These are phyloP conservation scores for Aphis craccivora DNA, from an alignment of 1,140 invertebrate species.

Conservation along the genomic window DNA sequence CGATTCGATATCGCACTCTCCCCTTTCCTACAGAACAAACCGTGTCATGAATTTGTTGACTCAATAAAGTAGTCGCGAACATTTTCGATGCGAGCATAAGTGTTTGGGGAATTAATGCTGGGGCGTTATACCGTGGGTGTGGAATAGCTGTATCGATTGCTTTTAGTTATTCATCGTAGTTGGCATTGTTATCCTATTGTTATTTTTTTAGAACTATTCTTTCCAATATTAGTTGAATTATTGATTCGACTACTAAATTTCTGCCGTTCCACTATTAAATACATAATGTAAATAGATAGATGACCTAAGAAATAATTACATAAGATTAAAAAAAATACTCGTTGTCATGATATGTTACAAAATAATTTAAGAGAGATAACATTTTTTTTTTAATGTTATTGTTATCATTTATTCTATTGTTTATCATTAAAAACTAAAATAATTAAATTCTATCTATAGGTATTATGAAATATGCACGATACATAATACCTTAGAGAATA, in stretches of 20 bases:
- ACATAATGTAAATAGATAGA: neutral
- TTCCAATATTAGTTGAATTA: neutral
- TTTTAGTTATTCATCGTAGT: slow-evolving; percentile 27
- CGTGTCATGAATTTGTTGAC: slow-evolving; percentile 55
- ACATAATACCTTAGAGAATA: neutral
- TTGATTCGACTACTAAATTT: neutral
- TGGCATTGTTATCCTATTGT: neutral
- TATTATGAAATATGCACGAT: neutral
- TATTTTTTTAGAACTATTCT: neutral
- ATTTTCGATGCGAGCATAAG: slow-evolving; percentile 35
- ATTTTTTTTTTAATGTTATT: neutral
- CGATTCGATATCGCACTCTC: neutral
- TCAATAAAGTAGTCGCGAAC: slow-evolving; percentile 54
- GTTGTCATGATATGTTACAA: neutral
- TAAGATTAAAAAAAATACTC: neutral
- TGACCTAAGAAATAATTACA: neutral
- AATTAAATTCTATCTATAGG: neutral
- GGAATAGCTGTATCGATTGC: slow-evolving; percentile 23
- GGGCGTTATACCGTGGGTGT: neutral
- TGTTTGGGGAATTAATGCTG: slow-evolving; percentile 51
- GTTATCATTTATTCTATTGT: neutral
- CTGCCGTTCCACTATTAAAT: neutral
- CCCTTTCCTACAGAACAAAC: neutral
- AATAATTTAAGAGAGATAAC: neutral
- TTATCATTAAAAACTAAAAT: neutral